Evolutionary conservation across 2,113 vertebrate genomes (phyloP).

Genomic region (Dinomys branickii): DNA sequence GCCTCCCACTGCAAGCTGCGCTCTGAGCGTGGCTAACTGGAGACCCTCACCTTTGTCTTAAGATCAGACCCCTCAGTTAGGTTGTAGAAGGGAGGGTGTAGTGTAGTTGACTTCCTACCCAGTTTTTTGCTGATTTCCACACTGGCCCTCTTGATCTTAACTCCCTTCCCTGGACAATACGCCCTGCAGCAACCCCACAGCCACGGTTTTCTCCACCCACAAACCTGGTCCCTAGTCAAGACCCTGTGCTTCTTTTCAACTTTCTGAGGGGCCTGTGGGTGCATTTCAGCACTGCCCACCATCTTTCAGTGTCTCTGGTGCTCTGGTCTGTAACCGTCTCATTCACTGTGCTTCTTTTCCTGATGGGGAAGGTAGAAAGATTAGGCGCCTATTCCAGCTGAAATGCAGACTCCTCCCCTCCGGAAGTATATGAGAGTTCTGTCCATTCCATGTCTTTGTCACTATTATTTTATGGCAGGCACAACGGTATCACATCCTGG

Average conservation of each 20-base stretch:
- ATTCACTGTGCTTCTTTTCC: background rate
- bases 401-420: background rate
- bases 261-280: background rate
- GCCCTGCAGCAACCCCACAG: background rate
- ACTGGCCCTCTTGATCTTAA: background rate
- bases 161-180: background rate
- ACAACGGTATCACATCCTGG: background rate
- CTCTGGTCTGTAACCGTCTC: background rate
- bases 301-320: background rate
- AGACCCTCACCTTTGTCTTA: background rate
- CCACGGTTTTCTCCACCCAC: background rate
- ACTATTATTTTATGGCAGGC: background rate
- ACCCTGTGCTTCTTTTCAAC: background rate
- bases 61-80: background rate
- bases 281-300: background rate
- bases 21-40: background rate
- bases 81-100: too few relatives aligned
- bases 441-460: background rate
- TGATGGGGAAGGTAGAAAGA: background rate
- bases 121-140: background rate
- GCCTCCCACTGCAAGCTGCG: background rate
- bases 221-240: background rate
- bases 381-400: background rate
- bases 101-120: background rate
- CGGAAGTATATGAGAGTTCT: background rate